phyloP scores from a whole-genome alignment of 2,797 vertebrate genomes.

The Loris lydekkerianus region DNA sequence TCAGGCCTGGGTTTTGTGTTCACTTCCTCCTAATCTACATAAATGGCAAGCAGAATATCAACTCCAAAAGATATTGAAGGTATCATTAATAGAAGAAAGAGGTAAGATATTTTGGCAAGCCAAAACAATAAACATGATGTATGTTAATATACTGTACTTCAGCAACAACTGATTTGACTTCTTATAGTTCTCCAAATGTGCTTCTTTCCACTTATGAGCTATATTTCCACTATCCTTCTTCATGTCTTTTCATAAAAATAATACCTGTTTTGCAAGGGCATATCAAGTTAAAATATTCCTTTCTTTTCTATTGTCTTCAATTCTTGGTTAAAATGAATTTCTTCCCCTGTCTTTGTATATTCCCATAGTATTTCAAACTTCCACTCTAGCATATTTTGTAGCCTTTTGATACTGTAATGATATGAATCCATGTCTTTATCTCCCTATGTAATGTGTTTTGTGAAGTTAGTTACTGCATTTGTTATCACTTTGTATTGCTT shows the following conservation, averaged over 20 bases:
- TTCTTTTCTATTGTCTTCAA: neutral
- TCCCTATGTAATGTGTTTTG: neutral
- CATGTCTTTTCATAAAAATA: slow-evolving; percentile 17
- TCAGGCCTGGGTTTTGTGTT: neutral
- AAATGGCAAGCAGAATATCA: neutral
- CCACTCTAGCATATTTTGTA: neutral
- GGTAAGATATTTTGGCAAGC: neutral
- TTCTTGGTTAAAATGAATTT: slow-evolving; percentile 32
- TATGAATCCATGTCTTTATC: neutral
- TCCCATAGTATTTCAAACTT: neutral
- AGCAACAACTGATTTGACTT: neutral
- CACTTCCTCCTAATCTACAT: neutral
- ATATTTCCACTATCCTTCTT: neutral
- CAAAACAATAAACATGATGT: neutral
- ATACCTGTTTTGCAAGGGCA: neutral
- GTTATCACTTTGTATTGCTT: neutral
- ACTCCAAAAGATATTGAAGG: neutral
- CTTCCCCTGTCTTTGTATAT: neutral
- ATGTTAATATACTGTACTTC: neutral
- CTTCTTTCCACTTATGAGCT: neutral
- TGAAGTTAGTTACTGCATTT: neutral
- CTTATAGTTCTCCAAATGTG: neutral
- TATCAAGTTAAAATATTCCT: neutral
- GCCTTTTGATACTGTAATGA: neutral
- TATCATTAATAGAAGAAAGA: neutral